A percentile compares a stretch with the other conserved stretches of the same genome.
Conservation (phyloP, 2,797 vertebrate genomes). For the Ctenopoma kingsleyae region DNA sequence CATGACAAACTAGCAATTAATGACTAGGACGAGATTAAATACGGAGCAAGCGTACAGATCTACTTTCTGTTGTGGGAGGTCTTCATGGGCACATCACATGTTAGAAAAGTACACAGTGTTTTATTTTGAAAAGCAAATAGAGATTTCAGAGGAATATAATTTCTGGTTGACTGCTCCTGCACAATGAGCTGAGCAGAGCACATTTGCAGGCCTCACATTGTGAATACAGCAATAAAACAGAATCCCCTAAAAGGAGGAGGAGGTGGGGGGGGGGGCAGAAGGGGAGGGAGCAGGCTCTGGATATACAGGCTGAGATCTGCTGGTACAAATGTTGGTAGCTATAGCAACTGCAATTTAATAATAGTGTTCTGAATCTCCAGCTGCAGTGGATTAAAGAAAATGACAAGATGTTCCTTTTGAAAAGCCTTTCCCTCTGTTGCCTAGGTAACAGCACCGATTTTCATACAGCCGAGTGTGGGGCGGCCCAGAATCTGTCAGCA, state of each 20-base stretch:
- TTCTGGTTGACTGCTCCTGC: conserved; percentile 42
- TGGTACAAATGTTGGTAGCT: conserved; percentile 94
- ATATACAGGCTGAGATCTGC: conserved; percentile 78
- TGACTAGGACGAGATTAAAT: neutral
- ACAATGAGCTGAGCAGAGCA: conserved; percentile 49
- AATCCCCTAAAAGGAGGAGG: conserved; percentile 68
- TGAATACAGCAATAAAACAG: conserved; percentile 81
- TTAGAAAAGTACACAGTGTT: conserved; percentile 17
- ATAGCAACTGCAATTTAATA: conserved; percentile 99
- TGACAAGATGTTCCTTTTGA: conserved; percentile 99
- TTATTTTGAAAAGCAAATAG: conserved; percentile 42
- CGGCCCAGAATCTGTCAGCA: conserved; percentile 89
- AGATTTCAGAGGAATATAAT: conserved; percentile 44
- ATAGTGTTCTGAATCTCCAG: conserved; percentile 95
- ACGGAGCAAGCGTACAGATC: neutral
- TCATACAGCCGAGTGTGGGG: conserved; percentile 88
- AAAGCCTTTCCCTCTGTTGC: conserved; percentile 91
- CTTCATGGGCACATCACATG: neutral
- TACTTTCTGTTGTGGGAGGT: neutral
- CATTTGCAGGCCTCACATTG: conserved; percentile 72
- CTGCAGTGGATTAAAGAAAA: conserved; percentile 99
- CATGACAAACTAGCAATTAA: neutral
- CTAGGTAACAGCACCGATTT: conserved; percentile 91
- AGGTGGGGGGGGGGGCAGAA: conserved; percentile 31
- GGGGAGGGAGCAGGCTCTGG: conserved; percentile 54